Conservation (phyloP, 2,888 invertebrate genomes). For the Cinara cedri region DNA sequence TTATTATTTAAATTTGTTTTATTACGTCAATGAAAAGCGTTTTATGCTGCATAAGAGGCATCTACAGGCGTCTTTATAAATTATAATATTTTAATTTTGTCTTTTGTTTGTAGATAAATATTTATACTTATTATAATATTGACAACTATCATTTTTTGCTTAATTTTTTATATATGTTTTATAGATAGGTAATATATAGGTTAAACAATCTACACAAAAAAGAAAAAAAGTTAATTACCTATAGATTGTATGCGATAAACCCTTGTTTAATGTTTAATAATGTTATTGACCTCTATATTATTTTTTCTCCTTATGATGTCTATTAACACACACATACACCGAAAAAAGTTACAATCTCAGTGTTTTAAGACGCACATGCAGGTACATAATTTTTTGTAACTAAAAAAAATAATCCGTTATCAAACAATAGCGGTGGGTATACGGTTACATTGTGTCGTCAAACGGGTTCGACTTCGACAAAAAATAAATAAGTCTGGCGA, state of each 20-base stretch:
- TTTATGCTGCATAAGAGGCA: neutral
- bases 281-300: conserved; percentile 1
- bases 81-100: neutral
- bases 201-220: neutral
- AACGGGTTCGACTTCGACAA: conserved; percentile 45
- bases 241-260: neutral
- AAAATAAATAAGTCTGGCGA: conserved; percentile 19
- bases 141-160: neutral
- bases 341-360: neutral
- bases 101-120: neutral
- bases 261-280: conserved; percentile 2
- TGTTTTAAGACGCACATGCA: neutral
- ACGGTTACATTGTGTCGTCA: conserved; percentile 46
- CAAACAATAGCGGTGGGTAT: conserved; percentile 21
- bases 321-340: too few species aligned
- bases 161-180: neutral
- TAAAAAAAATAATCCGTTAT: conserved; percentile 46
- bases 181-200: neutral
- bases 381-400: conserved; percentile 4
- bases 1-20: too few species aligned
- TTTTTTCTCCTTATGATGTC: neutral
- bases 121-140: neutral
- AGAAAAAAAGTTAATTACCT: neutral
- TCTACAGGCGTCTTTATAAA: neutral
- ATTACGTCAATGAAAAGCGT: too few species aligned